Base-by-base conservation (phyloP, 2,888 invertebrate species). In the Elegia similella region DNA sequence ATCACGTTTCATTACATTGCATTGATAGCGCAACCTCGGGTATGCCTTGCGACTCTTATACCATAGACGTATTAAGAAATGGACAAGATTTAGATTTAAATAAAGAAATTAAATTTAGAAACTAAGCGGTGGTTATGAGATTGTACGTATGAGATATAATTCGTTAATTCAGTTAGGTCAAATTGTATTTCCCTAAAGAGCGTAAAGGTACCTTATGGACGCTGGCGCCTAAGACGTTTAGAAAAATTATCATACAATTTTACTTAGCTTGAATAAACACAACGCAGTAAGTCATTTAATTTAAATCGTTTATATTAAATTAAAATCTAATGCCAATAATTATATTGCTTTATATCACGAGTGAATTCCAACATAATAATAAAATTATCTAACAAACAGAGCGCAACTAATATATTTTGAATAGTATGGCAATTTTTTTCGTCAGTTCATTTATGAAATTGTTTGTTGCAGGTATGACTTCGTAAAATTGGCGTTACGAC, bases 401-500 rank as follows among this genome's bases (percentile, higher is more conserved):
- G 52, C 52, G 42, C 23, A 13, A 23, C 52, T 16, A 52, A 52
- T 42, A 42, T 12, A 12, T 52, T 52, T n/a, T 13, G 15, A 23
- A 42, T 38, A 42, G 17, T 42, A 38, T 2, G 23, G 23, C 23
- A 43, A 44, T 44, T 16, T 54, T n/a, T n/a, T 54, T 54, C 54
- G 23, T 30, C 32, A 44, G 32, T 43, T 54, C 8, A 54, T 44
- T 29, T 54, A 44, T 44, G 30, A 44, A 54, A 44, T 44, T 32
- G 13, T 29, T 54, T 47, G 30, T 55, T 55, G n/a, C 55, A 55
- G 55, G 55, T 55, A 55, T 38, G 17, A 17, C 29, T 15, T 30
- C 16, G 43, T 1, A 5, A n/a, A 34, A 8, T 15, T 17, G 38
- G 12, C n/a, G 42, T 55, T 32, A 55, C 46, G 17, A 13, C 32